Conservation (phyloP, 1,140 invertebrate species). For the Teleogryllus occipitalis region DNA sequence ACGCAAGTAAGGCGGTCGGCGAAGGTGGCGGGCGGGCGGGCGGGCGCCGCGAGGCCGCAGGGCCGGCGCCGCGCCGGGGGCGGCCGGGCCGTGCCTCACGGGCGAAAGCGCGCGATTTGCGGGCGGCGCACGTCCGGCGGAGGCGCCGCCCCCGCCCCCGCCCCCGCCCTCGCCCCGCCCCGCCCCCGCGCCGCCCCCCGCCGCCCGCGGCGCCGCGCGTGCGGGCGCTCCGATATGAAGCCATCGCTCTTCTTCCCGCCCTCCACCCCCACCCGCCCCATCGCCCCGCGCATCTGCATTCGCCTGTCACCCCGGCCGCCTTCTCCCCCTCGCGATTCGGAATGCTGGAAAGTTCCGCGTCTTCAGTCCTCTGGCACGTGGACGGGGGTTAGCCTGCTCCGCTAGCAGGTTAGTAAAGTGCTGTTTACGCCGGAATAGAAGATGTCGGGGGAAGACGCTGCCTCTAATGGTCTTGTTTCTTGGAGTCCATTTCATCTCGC, state of each 20-base stretch:
- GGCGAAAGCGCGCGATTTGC: not conserved
- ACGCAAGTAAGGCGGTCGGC: too few relatives aligned
- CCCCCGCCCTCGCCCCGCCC: too few relatives aligned
- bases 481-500: too few relatives aligned
- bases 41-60: too few relatives aligned
- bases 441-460: too few relatives aligned
- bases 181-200: too few relatives aligned
- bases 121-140: not conserved
- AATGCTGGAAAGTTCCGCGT: not conserved
- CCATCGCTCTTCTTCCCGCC: not conserved
- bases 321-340: not conserved
- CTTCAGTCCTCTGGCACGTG: too few relatives aligned
- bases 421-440: not conserved
- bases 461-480: too few relatives aligned
- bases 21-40: too few relatives aligned
- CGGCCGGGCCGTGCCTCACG: conserved; percentile 1
- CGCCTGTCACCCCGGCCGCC: not conserved
- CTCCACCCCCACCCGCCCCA: too few relatives aligned
- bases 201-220: too few relatives aligned
- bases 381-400: not conserved
- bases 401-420: not conserved
- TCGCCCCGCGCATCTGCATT: not conserved
- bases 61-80: too few relatives aligned
- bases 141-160: not conserved
- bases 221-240: not conserved